Conservation (phyloP, 2,888 invertebrate genomes). For the Papilio demoleus region DNA sequence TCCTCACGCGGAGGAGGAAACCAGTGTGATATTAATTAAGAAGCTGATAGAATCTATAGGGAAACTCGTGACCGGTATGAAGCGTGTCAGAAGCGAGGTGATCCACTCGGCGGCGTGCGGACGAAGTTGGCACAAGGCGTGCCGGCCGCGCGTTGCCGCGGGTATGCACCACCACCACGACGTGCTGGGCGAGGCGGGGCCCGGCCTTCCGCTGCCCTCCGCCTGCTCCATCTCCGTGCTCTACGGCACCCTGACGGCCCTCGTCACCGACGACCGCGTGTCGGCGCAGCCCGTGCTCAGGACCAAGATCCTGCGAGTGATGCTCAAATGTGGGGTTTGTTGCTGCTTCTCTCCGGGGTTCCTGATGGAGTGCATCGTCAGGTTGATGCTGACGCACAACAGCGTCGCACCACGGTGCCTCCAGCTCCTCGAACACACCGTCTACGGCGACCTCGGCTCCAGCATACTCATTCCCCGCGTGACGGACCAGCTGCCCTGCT, state of each 20-base stretch:
- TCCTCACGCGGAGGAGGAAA: slow-evolving; percentile 66
- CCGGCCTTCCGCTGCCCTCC: slow-evolving; percentile 68
- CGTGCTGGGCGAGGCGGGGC: slow-evolving; percentile 77
- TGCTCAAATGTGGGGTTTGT: slow-evolving; percentile 84
- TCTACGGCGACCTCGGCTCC: slow-evolving; percentile 85
- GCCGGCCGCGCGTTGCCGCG: slow-evolving; percentile 69
- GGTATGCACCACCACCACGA: slow-evolving; percentile 85
- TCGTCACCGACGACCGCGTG: slow-evolving; percentile 74
- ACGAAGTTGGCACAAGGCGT: slow-evolving; percentile 75
- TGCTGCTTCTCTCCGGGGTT: slow-evolving; percentile 85
- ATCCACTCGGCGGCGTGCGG: slow-evolving; percentile 81
- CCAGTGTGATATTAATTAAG: slow-evolving; percentile 71
- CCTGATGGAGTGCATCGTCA: slow-evolving; percentile 77
- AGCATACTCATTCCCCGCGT: slow-evolving; percentile 61
- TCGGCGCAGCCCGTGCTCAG: slow-evolving; percentile 68
- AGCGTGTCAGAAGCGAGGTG: slow-evolving; percentile 82
- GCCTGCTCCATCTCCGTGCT: slow-evolving; percentile 83
- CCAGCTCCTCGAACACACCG: slow-evolving; percentile 82
- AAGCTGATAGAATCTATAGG: slow-evolving; percentile 83
- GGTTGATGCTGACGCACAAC: slow-evolving; percentile 73
- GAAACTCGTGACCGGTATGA: slow-evolving; percentile 81
- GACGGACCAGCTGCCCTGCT: slow-evolving; percentile 74
- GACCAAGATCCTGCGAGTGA: slow-evolving; percentile 79
- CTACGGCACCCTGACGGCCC: slow-evolving; percentile 78
- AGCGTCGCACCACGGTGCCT: slow-evolving; percentile 72